A percentile compares a stretch with the other conserved stretches of the same genome.
These are phyloP conservation scores for Pungitius pungitius DNA, from an alignment of 2,113 vertebrate genomes.

Conservation along the genomic window DNA sequence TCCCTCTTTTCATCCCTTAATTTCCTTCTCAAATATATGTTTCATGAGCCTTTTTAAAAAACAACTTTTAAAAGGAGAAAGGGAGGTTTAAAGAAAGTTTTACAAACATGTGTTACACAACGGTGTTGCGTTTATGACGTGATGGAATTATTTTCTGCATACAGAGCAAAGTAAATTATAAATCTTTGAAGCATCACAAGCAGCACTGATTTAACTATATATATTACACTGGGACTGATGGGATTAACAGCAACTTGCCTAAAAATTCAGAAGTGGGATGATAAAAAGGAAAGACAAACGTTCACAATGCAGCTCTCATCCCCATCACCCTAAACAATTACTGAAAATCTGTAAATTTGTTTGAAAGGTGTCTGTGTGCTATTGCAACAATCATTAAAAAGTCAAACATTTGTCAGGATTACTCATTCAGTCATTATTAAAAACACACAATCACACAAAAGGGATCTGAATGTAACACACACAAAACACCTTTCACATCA, in stretches of 20 bases:
- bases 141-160: background rate
- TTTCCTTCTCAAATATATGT: too few species aligned
- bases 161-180: background rate
- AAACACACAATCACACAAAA: slow-evolving; percentile 34
- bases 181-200: background rate
- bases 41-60: too few species aligned
- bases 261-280: background rate
- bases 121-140: background rate
- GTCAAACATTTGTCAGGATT: slow-evolving; percentile 19
- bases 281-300: background rate
- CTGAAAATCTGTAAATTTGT: background rate
- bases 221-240: background rate
- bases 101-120: background rate
- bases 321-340: background rate
- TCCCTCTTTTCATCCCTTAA: slow-evolving; percentile 38
- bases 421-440: slow-evolving; percentile 13
- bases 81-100: slow-evolving; percentile 11
- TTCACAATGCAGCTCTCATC: background rate
- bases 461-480: slow-evolving; percentile 3
- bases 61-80: too few species aligned
- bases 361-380: slow-evolving; percentile 1
- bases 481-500: slow-evolving; percentile 20
- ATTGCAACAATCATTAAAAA: slow-evolving; percentile 13
- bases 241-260: background rate
- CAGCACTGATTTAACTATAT: background rate